These are phyloP conservation scores for Lepidotrigona ventralis DNA, from an alignment of 1,140 invertebrate species.

Conservation along the genomic window DNA sequence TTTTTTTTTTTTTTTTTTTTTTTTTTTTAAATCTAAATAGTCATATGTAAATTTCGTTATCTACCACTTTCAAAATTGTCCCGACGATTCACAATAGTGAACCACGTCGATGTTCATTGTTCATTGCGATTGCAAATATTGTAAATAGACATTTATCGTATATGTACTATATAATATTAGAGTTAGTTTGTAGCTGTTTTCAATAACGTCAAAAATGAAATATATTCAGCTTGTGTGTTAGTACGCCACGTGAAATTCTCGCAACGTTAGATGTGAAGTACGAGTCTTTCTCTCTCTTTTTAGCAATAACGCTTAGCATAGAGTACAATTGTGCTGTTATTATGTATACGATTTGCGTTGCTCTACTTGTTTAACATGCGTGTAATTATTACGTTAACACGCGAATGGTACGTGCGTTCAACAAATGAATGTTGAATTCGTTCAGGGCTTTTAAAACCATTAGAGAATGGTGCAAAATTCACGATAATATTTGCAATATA, in stretches of 20 bases:
- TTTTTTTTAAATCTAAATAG: background rate
- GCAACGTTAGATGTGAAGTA: constrained; percentile 7
- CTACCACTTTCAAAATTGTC: background rate
- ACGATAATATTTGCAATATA: constrained; percentile 30
- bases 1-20: background rate
- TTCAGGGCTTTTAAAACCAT: constrained; percentile 11
- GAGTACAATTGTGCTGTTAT: constrained; percentile 30
- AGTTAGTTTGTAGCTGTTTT: background rate
- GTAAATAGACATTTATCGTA: constrained; percentile 3
- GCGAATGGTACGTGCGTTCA: background rate
- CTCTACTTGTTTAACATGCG: constrained; percentile 13
- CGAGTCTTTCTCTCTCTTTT: constrained; percentile 1
- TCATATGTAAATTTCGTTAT: constrained; percentile 12
- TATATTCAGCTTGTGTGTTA: background rate
- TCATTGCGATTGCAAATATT: background rate
- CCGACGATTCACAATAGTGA: background rate
- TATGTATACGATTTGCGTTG: constrained; percentile 25
- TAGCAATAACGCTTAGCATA: constrained; percentile 29
- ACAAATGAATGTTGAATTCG: constrained; percentile 7
- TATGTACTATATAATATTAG: background rate
- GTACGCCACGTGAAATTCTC: background rate
- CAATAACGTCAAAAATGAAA: constrained; percentile 1
- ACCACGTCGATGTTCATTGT: background rate
- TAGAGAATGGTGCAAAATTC: constrained; percentile 37
- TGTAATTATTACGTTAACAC: background rate